Evolutionary conservation across 2,113 vertebrate genomes (phyloP).

Genomic region (Budorcas taxicolor): DNA sequence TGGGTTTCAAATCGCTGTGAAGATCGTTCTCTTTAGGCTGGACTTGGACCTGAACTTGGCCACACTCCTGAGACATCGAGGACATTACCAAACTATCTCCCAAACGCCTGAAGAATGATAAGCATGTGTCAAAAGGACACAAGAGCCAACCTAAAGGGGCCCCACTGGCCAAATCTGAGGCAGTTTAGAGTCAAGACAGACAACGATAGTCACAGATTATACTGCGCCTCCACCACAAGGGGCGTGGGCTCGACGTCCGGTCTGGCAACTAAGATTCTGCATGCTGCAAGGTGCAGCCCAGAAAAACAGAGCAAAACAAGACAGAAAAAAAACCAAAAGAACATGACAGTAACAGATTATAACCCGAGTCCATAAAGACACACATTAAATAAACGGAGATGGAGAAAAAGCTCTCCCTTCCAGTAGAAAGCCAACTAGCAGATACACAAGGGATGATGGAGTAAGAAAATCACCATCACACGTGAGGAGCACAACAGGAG

Average conservation of each 20-base stretch:
- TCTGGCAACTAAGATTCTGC: background rate
- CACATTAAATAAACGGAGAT: background rate
- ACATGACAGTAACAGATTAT: accelerated
- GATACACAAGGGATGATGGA: background rate
- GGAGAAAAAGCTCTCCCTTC: background rate
- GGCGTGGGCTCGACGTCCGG: accelerated
- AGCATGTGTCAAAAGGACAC: no score
- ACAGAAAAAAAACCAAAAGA: background rate
- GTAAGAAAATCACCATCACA: background rate
- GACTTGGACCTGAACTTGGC: background rate
- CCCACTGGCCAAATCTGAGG: background rate
- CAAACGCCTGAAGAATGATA: background rate
- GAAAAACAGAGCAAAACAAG: background rate
- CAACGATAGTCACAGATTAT: accelerated
- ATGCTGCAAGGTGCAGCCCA: background rate
- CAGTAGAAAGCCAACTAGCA: background rate
- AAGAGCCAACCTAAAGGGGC: background rate
- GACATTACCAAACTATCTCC: background rate
- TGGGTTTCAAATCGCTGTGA: background rate
- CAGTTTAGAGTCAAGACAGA: background rate
- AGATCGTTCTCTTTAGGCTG: background rate
- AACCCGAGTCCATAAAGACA: background rate
- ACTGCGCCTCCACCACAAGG: background rate
- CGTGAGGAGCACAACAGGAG: background rate
- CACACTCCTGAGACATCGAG: background rate